These are phyloP conservation scores for Parnassius apollo DNA, from an alignment of 2,888 invertebrate species.

Conservation along the genomic window DNA sequence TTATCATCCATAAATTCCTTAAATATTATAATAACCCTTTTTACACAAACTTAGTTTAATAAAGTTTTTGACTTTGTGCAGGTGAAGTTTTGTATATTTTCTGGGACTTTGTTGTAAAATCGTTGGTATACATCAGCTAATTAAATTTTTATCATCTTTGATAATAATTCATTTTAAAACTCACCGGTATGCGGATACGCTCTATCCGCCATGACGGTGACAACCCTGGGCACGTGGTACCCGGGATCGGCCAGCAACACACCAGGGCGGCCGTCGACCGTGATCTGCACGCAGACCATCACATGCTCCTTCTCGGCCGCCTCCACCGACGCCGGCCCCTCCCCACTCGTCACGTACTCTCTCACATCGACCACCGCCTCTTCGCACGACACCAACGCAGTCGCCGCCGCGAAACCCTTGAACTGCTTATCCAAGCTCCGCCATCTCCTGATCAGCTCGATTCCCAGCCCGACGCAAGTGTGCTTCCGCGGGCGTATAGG, in stretches of 20 bases:
- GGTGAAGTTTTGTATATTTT: too few relatives aligned
- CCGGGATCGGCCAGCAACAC: slow-evolving; percentile 93
- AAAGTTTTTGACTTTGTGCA: too few relatives aligned
- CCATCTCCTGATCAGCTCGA: slow-evolving; percentile 87
- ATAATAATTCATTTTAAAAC: slow-evolving; percentile 13
- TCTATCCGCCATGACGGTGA: slow-evolving; percentile 93
- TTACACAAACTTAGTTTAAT: too few relatives aligned
- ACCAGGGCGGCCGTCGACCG: slow-evolving; percentile 87
- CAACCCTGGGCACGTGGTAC: slow-evolving; percentile 92
- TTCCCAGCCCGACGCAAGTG: slow-evolving; percentile 93
- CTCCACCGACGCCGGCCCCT: slow-evolving; percentile 79
- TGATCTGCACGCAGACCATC: slow-evolving; percentile 87
- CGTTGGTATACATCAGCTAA: too few relatives aligned
- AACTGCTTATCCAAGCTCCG: slow-evolving; percentile 80
- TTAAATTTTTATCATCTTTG: too few relatives aligned
- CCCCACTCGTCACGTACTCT: slow-evolving; percentile 80
- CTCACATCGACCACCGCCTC: slow-evolving; percentile 86
- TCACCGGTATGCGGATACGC: slow-evolving; percentile 92
- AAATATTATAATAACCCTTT: too few relatives aligned
- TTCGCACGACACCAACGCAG: slow-evolving; percentile 89
- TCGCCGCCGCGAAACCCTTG: slow-evolving; percentile 84
- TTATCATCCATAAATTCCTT: too few relatives aligned
- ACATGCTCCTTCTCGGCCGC: slow-evolving; percentile 94
- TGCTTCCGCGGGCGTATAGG: slow-evolving; percentile 89
- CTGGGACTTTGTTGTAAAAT: too few relatives aligned